Evolutionary conservation across 1,140 invertebrate genomes (phyloP), one percentile per base, ranked within the genome.

Genomic region (Halyomorpha halys): DNA sequence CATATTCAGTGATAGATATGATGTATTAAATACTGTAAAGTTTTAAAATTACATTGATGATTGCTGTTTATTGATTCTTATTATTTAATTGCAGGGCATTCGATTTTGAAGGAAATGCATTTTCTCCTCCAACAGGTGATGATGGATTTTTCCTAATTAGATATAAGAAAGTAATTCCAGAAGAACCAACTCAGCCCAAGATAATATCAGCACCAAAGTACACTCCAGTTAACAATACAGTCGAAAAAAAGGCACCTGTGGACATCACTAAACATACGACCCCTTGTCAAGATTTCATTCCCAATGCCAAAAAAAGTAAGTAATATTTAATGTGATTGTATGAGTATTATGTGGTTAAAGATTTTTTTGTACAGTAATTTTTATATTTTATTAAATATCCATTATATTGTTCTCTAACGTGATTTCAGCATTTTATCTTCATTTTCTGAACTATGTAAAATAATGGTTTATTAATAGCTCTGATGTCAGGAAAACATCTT

Each of bases 61-160:
- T 30, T 30, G 27, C 3, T 30, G 27, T 30, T 8, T 30, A 30
- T 30, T 39, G 11, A 39, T 11, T 39, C 5, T 39, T 39, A 39
- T n/a, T 18, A 8, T 49, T 21, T 56, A 27, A 23, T 27, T 27
- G 3, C 14, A 56, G 53, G 23, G 14, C 27, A 16, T 53, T 27
- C 34, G 62, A 63, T 54, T 44, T 51, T 2, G 62, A 63, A 51
- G 44, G 19, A 27, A 53, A 8, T 51, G 62, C 62, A n/a, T 63
- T 63, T 63, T 63, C 62, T 27, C 62, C 62, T 53, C 62, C 62
- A 15, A 16, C 23, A 18, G 13, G 39, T 1, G 62, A 63, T 63
- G 62, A 63, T 63, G 62, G 62, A 1, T 63, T 63, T 21, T 34
- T 63, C 8, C 39, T 63, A 11, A 53, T 63, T 16, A 19, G 27